A percentile compares a stretch with the other conserved stretches of the same genome.
Evolutionary conservation across 2,797 vertebrate genomes (phyloP).

Genomic region (Clarias platycephalus): DNA sequence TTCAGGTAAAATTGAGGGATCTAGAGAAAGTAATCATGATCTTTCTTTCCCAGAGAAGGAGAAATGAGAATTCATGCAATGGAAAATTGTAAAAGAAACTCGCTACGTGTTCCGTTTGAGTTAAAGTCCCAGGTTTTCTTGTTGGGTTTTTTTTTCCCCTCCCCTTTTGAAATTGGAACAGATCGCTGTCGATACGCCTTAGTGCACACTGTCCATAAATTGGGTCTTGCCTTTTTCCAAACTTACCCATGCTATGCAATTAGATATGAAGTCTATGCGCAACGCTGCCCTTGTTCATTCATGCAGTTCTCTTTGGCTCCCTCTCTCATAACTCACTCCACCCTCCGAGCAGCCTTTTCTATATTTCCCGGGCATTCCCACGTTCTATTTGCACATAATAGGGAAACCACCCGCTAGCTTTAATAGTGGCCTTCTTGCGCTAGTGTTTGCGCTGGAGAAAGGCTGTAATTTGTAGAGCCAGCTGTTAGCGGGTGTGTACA

Average conservation of each 20-base stretch:
- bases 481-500: constrained; percentile 59
- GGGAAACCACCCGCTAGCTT: constrained; percentile 48
- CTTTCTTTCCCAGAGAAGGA: background rate
- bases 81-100: constrained; percentile 20
- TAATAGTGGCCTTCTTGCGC: constrained; percentile 47
- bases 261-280: constrained; percentile 11
- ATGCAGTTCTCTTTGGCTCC: constrained; percentile 8
- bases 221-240: constrained; percentile 24
- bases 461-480: constrained; percentile 67
- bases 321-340: background rate
- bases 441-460: constrained; percentile 57
- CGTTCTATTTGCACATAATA: constrained; percentile 51
- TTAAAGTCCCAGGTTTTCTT: background rate
- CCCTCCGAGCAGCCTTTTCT: constrained; percentile 56
- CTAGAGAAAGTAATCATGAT: constrained; percentile 8
- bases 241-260: constrained; percentile 21
- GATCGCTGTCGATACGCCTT: constrained; percentile 19
- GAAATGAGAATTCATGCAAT: constrained; percentile 1
- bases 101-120: background rate
- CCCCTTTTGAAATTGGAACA: background rate
- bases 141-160: background rate
- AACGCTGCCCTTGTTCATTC: constrained; percentile 7
- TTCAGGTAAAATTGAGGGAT: constrained; percentile 25
- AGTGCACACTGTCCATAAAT: constrained; percentile 14
- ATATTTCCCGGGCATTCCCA: constrained; percentile 68